Evolutionary conservation across 2,797 vertebrate genomes (phyloP), one percentile per base, ranked within the genome.

Genomic region (Gila robusta): DNA sequence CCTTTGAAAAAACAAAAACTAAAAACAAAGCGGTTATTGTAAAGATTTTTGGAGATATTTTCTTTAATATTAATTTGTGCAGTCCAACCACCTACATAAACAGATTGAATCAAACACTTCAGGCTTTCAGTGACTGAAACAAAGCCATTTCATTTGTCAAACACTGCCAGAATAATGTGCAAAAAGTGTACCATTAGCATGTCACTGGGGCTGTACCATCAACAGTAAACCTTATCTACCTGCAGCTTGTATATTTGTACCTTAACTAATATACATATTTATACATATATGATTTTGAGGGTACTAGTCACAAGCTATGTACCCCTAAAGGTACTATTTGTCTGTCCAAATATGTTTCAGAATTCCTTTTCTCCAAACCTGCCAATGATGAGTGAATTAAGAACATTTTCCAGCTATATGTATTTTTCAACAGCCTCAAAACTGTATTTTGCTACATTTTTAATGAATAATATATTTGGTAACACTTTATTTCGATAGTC

Each of bases 81-180:
- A n/a, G 44, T 49, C 4, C 6, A 35, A 9, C 52, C 52, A 41
- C 28, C 54, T 12, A 52, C 66, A 39, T 49, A 67, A 72, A 47
- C 14, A 1, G 49, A 9, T 39, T 6, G 28, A 85, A 66, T 78
- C 66, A 37, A n/a, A 23, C 64, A 80, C 66, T 76, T 32, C 19
- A 26, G 44, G 76, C 37, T 85, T 88, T 86, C 47, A 39, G 35
- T 28, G 47, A 78, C 62, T 12, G 19, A 66, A 84, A 54, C 26
- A 39, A 49, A 35, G 5, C 1, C 0, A 39, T 79, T 56, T 69
- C 4, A 32, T 56, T 52, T 69, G 44, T 54, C 66, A 39, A 62
- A 35, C 74, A 4, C 35, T 80, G 12, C 7, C 21, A 41, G 16
- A n/a, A 67, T 80, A 37, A n/a, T 62, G 37, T 62, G n/a, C 52